These are phyloP conservation scores for Choristoneura fumiferana DNA, from an alignment of 1,140 invertebrate species.

Conservation along the genomic window DNA sequence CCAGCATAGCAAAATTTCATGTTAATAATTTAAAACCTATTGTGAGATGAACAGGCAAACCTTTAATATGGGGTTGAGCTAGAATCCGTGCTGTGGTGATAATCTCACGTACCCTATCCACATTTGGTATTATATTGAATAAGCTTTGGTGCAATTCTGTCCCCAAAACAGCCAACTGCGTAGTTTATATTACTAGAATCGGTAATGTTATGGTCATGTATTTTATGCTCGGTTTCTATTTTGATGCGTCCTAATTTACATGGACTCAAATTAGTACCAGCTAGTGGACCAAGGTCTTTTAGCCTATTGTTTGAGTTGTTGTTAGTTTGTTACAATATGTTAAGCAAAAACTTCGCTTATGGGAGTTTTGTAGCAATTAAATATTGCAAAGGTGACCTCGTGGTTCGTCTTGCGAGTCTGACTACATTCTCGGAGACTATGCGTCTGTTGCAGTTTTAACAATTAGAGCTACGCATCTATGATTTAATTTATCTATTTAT, in stretches of 20 bases:
- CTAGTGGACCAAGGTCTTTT: neutral
- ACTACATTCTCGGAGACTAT: too few relatives aligned
- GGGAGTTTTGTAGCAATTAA: conserved; percentile 14
- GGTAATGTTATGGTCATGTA: too few relatives aligned
- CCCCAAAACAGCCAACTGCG: too few relatives aligned
- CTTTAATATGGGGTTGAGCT: neutral
- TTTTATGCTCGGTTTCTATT: neutral
- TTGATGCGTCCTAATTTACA: conserved; percentile 3
- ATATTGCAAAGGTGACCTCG: conserved; percentile 9
- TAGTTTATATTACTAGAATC: too few relatives aligned
- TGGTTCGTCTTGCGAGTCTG: neutral
- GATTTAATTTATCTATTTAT: too few relatives aligned
- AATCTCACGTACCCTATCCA: conserved; percentile 1
- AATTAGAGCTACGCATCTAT: too few relatives aligned
- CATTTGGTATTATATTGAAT: neutral
- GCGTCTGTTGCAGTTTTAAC: too few relatives aligned
- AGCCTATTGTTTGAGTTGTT: conserved; percentile 7
- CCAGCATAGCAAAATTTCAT: neutral
- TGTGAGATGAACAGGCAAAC: neutral
- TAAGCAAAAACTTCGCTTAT: conserved; percentile 8
- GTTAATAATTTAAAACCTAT: conserved; percentile 7
- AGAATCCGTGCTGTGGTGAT: neutral
- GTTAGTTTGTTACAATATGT: conserved; percentile 12
- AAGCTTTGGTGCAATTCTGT: too few relatives aligned
- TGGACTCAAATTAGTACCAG: neutral